phyloP scores from a whole-genome alignment of 2,888 invertebrate species.

The Girardia tigrina region DNA sequence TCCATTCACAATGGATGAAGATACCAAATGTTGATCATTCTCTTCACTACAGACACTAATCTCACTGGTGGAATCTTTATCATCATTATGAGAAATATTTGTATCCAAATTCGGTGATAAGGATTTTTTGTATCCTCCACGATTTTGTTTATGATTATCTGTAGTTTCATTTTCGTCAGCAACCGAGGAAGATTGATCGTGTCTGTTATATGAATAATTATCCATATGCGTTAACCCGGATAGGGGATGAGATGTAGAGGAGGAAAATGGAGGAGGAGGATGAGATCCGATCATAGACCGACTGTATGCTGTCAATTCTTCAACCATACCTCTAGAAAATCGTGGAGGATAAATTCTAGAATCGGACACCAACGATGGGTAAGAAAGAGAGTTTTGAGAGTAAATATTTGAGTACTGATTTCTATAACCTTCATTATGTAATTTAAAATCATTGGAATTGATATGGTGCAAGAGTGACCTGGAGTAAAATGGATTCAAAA shows the following conservation, averaged over 20 bases:
- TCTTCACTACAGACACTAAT: not conserved
- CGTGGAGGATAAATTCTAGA: slow-evolving; percentile 6
- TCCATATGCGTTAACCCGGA: not conserved
- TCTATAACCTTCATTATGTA: not conserved
- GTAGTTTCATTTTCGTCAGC: not conserved
- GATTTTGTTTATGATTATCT: not conserved
- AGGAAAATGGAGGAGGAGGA: not conserved
- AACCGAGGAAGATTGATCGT: not conserved
- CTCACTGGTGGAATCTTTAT: slow-evolving; percentile 11
- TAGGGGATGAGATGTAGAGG: not conserved
- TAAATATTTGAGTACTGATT: not conserved
- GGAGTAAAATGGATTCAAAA: slow-evolving; percentile 3
- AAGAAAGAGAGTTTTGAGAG: not conserved
- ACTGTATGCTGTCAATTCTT: not conserved
- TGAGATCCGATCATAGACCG: not conserved
- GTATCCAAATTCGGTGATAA: not conserved
- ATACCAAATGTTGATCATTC: not conserved
- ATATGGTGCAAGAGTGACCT: not conserved
- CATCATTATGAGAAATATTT: slow-evolving; percentile 12
- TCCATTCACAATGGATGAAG: not conserved
- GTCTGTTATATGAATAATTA: not conserved
- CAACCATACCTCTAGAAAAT: slow-evolving; percentile 5
- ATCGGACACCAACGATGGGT: slow-evolving; percentile 1
- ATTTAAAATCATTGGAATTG: not conserved
- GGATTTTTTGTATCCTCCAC: not conserved